Evolutionary conservation across 2,797 vertebrate species (phyloP).

Genomic region (Fistularia commersonii): DNA sequence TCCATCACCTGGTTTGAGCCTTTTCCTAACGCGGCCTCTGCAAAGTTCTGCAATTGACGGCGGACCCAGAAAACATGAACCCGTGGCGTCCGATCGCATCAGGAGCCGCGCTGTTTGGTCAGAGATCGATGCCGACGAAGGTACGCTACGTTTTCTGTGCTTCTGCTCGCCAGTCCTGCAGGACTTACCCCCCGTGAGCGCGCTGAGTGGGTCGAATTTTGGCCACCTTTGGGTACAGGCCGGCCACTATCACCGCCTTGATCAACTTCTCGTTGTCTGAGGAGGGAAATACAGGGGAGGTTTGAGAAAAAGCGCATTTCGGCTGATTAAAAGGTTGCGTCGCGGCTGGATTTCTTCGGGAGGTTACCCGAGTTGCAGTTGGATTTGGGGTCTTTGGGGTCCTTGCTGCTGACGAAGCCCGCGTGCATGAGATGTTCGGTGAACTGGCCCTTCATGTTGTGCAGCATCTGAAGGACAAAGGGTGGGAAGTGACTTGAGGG

Average conservation of each 20-base stretch:
- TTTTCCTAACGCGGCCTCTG: conserved; percentile 10
- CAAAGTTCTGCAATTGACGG: conserved; percentile 12
- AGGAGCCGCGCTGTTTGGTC: not conserved
- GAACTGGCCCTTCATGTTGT: conserved; percentile 98
- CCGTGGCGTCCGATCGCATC: no score
- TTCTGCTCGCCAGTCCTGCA: not conserved
- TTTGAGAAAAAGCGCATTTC: not conserved
- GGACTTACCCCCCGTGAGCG: conserved; percentile 84
- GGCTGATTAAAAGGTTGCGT: not conserved
- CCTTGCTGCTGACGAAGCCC: conserved; percentile 89
- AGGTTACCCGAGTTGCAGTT: conserved; percentile 91
- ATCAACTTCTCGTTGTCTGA: conserved; percentile 96
- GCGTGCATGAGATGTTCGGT: conserved; percentile 88
- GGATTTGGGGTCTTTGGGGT: conserved; percentile 86
- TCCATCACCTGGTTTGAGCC: conserved; percentile 22
- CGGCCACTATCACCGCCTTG: conserved; percentile 96
- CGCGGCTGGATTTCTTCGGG: no score
- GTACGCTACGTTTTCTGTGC: not conserved
- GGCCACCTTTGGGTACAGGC: conserved; percentile 97
- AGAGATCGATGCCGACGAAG: conserved; percentile 20
- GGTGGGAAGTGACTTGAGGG: not conserved
- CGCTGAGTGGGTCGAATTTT: conserved; percentile 86
- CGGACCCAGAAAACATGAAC: no score
- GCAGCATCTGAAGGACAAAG: conserved; percentile 85
- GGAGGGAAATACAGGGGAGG: conserved; percentile 3